Evolutionary conservation across 2,113 vertebrate genomes (phyloP).

Genomic region (Osmerus eperlanus): DNA sequence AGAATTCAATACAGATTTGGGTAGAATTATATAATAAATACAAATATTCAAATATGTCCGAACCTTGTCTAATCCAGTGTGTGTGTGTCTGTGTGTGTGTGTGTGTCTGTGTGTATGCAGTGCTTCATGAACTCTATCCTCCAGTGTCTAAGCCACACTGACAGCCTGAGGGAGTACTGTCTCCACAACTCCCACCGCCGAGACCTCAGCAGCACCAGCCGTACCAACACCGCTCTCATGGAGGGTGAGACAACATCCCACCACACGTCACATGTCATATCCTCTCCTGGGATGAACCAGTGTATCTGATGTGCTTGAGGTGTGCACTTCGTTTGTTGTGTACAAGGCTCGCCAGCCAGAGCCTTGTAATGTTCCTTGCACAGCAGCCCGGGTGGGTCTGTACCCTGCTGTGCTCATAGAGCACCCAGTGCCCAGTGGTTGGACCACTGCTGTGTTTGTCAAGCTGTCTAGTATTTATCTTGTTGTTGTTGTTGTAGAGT

Average conservation of each 20-base stretch:
- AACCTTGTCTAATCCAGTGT: neutral
- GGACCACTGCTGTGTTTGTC: no score
- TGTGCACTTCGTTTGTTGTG: no score
- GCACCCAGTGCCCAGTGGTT: no score
- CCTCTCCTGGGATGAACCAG: neutral
- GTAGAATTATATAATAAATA: no score
- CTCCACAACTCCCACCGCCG: constrained; percentile 88
- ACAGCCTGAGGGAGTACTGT: constrained; percentile 93
- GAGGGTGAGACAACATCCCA: constrained; percentile 74
- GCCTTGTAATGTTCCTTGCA: no score
- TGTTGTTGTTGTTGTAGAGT: constrained; percentile 72
- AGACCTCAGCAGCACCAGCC: constrained; percentile 92
- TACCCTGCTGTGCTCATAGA: no score
- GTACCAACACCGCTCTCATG: constrained; percentile 88
- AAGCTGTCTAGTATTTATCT: neutral
- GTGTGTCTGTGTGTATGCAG: constrained; percentile 63
- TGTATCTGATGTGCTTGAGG: neutral
- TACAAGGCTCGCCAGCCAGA: no score
- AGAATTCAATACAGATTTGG: no score
- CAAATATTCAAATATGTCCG: neutral
- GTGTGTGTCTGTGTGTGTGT: constrained; percentile 4
- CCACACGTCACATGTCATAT: neutral
- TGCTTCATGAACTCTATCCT: constrained; percentile 99
- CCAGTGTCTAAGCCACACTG: constrained; percentile 98
- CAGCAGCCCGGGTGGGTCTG: no score